A percentile compares a stretch with the other conserved stretches of the same genome.
These are phyloP conservation scores for Anaspis maculata DNA, from an alignment of 2,888 invertebrate genomes.

Conservation along the genomic window DNA sequence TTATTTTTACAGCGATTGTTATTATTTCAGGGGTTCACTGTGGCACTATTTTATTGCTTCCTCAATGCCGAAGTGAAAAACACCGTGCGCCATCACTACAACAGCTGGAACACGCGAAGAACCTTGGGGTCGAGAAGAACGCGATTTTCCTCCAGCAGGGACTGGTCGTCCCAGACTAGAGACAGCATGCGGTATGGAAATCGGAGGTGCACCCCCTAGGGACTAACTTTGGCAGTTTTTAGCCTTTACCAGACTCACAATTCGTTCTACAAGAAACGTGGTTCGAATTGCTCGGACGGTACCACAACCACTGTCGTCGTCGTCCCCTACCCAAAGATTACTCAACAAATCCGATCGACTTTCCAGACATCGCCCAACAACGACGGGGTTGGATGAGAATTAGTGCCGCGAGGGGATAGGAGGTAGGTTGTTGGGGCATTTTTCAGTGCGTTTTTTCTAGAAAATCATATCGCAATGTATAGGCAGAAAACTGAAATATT, in stretches of 20 bases:
- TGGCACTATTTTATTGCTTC: conserved; percentile 83
- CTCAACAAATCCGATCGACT: conserved; percentile 15
- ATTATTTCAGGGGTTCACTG: conserved; percentile 66
- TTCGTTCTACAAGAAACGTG: conserved; percentile 55
- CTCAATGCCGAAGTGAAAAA: conserved; percentile 85
- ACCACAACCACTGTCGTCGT: conserved; percentile 63
- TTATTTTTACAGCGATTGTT: not conserved
- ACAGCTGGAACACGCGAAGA: conserved; percentile 63
- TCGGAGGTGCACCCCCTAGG: conserved; percentile 3
- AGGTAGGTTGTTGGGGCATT: conserved; percentile 17
- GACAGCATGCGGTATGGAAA: conserved; percentile 64
- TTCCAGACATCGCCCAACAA: conserved; percentile 12
- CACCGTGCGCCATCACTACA: conserved; percentile 69
- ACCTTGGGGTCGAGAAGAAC: conserved; percentile 51
- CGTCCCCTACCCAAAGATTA: conserved; percentile 12
- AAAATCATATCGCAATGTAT: no score
- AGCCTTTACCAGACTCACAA: conserved; percentile 24
- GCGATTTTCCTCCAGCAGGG: conserved; percentile 59
- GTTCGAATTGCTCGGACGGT: conserved; percentile 65
- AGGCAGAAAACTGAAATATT: no score
- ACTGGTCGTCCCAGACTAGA: conserved; percentile 67
- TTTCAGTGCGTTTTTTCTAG: no score
- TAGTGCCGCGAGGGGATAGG: conserved; percentile 27
- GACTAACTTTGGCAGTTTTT: no score
- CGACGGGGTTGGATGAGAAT: conserved; percentile 25